Conservation (phyloP, 1,140 invertebrate species). For the Micrasema longulum region DNA sequence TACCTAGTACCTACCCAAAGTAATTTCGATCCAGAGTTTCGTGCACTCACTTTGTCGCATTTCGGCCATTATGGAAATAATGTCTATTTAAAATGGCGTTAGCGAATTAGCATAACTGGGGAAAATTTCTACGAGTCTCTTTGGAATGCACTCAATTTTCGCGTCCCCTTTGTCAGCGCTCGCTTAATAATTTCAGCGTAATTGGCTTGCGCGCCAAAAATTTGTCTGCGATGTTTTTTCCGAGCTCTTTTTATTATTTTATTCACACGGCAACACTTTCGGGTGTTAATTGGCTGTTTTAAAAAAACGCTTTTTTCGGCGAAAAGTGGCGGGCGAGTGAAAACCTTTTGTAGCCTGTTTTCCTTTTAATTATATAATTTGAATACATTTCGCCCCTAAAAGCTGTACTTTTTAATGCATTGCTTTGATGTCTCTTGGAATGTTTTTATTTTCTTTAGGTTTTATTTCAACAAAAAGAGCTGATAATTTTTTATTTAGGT, state of each 20-base stretch:
- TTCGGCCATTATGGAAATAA: conserved; percentile 53
- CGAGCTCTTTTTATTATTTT: conserved; percentile 39
- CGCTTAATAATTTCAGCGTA: conserved; percentile 50
- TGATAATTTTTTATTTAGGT: conserved; percentile 13
- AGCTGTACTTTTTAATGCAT: conserved; percentile 31
- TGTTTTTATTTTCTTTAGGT: conserved; percentile 26
- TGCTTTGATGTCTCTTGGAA: conserved; percentile 36
- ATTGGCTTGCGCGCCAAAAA: conserved; percentile 49
- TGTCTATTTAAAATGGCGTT: conserved; percentile 54
- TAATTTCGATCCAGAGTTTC: not conserved
- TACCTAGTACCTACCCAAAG: too few species aligned
- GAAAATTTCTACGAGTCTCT: conserved; percentile 22
- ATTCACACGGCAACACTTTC: conserved; percentile 52
- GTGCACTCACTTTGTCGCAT: conserved; percentile 6
- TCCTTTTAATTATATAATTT: conserved; percentile 50
- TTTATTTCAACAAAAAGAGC: conserved; percentile 27
- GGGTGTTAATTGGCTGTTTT: conserved; percentile 53
- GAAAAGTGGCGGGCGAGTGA: conserved; percentile 46
- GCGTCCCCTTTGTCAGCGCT: conserved; percentile 24
- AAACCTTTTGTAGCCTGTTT: conserved; percentile 52
- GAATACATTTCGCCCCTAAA: conserved; percentile 41
- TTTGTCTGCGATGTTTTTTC: conserved; percentile 30
- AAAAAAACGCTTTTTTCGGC: conserved; percentile 46
- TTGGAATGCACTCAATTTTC: conserved; percentile 7
- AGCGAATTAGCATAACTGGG: conserved; percentile 51